Evolutionary conservation across 2,797 vertebrate species (phyloP), one percentile per base, ranked within the genome.

Genomic region (Gymnoscopelus braueri): DNA sequence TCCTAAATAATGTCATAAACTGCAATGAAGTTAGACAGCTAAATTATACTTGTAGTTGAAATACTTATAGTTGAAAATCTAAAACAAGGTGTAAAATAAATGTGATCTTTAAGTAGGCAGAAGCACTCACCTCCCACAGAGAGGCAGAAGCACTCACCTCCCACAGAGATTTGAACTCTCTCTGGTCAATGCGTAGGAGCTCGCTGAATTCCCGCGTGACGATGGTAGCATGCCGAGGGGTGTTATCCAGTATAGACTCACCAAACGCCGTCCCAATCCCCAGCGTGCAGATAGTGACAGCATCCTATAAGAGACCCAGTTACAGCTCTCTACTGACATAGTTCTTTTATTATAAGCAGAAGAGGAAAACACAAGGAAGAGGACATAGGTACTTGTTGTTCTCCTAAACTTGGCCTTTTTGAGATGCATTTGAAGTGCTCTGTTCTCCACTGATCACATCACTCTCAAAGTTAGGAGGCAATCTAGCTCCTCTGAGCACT

Each of bases 171-270:
- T 95, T 97, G 87, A 99, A 99, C 90, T 96, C 96, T 88, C 94
- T 96, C 93, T 97, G 96, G 73, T 97, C 96, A 23, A 99, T 96
- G 70, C 97, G 96, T 65, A 99, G 95, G 53, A 99, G 96, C 59
- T 99, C 96, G 0, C 97, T 98, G 78, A 88, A 91, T 83, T 98
- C 97, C 78, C 95, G 91, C 5, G 98, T 99, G 82, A 98, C 95
- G 0, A 99, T 97, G 79, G 98, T 99, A 9, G 98, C 97, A 80
- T 98, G 98, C 67, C 98, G 95, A 44, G 98, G 97, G 1, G 96
- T 97, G 89, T 99, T 97, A 89, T 99, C 96, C 90, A 99, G 91
- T 87, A 99, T 97, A 11, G 97, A 99, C 91, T 99, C 98, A 88
- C 98, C 97, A 74, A 99, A 99, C 35, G 97, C 97, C 0, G 96